These are phyloP conservation scores for Eilema depressum DNA, from an alignment of 2,888 invertebrate genomes.

Conservation along the genomic window DNA sequence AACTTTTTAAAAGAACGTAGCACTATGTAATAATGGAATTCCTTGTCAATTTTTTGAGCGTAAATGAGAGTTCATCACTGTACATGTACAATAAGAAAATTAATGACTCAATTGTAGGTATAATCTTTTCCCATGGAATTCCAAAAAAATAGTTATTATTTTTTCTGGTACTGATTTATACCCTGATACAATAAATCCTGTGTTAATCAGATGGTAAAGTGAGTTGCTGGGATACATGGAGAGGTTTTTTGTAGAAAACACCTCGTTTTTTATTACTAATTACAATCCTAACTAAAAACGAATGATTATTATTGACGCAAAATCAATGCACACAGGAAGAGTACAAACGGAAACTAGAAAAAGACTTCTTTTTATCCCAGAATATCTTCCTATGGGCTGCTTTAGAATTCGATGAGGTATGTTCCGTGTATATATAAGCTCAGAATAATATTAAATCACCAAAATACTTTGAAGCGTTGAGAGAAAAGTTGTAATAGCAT, in stretches of 20 bases:
- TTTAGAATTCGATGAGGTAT: background rate
- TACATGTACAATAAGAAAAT: background rate
- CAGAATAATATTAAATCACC: background rate
- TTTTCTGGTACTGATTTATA: background rate
- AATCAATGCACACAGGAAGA: background rate
- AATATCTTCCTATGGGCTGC: background rate
- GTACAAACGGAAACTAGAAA: background rate
- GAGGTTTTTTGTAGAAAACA: background rate
- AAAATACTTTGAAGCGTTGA: background rate
- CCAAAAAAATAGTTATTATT: background rate
- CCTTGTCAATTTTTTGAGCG: background rate
- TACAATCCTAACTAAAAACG: no score
- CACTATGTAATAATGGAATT: background rate
- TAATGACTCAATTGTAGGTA: background rate
- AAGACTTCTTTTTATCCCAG: background rate
- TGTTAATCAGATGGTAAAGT: background rate
- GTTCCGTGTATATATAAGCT: background rate
- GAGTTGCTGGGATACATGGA: background rate
- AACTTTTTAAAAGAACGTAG: background rate
- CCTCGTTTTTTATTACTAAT: no score
- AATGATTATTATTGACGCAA: no score
- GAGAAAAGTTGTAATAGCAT: background rate
- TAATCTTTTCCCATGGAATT: background rate
- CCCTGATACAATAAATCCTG: background rate
- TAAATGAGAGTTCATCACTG: background rate